These are phyloP conservation scores for Coptodon rendalli DNA, from an alignment of 2,113 vertebrate species.

Conservation along the genomic window DNA sequence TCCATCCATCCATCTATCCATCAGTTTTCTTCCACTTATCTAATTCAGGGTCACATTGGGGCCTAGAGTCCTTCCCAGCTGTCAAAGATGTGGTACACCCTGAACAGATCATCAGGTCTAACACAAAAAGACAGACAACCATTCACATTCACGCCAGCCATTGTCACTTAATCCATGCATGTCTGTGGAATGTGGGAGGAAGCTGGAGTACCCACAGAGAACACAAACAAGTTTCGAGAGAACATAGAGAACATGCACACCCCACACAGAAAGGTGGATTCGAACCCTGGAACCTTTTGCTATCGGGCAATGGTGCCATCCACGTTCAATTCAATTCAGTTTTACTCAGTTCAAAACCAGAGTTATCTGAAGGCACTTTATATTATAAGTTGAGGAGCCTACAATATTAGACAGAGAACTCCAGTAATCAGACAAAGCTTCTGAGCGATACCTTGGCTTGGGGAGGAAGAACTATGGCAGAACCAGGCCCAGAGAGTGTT, in stretches of 20 bases:
- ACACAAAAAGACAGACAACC: not conserved
- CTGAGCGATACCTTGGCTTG: not conserved
- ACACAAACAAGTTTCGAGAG: too few species aligned
- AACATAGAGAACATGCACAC: too few species aligned
- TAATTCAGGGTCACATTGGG: too few species aligned
- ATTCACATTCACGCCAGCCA: too few species aligned
- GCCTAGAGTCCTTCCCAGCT: too few species aligned
- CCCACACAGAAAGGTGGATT: too few species aligned
- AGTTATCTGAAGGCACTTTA: not conserved
- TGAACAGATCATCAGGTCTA: not conserved
- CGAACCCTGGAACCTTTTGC: too few species aligned
- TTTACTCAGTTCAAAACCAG: not conserved
- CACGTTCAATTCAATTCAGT: not conserved
- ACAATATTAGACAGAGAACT: not conserved
- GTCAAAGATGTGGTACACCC: too few species aligned
- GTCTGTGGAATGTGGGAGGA: not conserved
- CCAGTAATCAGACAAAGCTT: not conserved
- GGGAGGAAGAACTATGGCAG: not conserved
- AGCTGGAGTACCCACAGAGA: too few species aligned
- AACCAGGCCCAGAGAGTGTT: not conserved
- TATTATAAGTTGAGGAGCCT: not conserved
- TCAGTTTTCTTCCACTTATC: too few species aligned
- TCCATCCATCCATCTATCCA: too few species aligned
- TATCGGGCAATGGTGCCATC: too few species aligned
- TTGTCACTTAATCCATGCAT: not conserved